Percentiles rank a stretch among this genome's conserved stretches.
These are phyloP conservation scores for Lepus europaeus DNA, from an alignment of 2,113 vertebrate species.

Conservation along the genomic window DNA sequence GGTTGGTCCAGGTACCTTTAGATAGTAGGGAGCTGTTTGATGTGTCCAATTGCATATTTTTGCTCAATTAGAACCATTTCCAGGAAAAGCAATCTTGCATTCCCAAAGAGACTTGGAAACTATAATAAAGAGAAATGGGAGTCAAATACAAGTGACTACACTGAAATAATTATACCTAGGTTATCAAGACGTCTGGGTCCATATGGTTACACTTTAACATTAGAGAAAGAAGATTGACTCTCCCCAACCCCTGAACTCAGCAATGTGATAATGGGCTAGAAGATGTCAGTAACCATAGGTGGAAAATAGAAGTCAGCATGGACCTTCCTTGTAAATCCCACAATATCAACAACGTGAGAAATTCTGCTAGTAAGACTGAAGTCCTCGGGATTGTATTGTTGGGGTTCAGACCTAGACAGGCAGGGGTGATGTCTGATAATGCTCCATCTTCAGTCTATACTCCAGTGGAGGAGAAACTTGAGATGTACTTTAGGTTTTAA, in stretches of 20 bases:
- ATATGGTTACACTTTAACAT: neutral
- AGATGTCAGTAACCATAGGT: neutral
- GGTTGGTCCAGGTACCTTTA: neutral
- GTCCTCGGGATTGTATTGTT: neutral
- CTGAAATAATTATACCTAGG: neutral
- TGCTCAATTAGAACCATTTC: neutral
- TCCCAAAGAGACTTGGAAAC: neutral
- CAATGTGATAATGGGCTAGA: neutral
- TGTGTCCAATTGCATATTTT: constrained; percentile 1
- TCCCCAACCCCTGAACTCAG: neutral
- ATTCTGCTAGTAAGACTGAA: neutral
- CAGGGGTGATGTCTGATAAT: neutral
- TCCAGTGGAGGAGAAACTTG: neutral
- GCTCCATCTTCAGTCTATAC: neutral
- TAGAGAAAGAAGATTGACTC: neutral
- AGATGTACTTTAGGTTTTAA: constrained; percentile 19
- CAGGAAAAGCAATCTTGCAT: neutral
- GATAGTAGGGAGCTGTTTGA: neutral
- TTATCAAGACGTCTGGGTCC: neutral
- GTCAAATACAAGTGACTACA: neutral
- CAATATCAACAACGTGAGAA: neutral
- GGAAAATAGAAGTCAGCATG: neutral
- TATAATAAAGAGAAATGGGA: neutral
- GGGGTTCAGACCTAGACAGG: neutral
- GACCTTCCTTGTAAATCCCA: neutral